Conservation (phyloP, 1,140 invertebrate genomes). For the Calliopsis andreniformis region DNA sequence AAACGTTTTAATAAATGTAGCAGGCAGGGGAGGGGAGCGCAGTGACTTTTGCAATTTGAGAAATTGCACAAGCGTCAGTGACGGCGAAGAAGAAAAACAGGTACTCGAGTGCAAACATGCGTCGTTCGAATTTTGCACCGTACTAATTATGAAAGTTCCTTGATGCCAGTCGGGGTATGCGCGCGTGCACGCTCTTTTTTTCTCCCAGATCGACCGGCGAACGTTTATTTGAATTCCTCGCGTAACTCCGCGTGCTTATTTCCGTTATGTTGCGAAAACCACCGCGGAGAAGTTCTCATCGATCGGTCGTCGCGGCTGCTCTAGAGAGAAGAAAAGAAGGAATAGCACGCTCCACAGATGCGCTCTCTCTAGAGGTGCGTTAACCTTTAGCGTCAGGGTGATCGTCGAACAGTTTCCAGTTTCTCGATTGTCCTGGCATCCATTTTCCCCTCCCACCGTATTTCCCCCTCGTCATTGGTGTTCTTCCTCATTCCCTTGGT, state of each 20-base stretch:
- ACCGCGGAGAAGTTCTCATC: constrained; percentile 18
- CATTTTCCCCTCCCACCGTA: background rate
- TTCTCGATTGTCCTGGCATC: constrained; percentile 35
- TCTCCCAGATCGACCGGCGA: constrained; percentile 9
- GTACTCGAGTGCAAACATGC: too few species aligned
- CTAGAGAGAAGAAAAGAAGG: background rate
- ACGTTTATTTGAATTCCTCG: constrained; percentile 41
- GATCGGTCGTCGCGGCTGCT: background rate
- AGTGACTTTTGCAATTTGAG: constrained; percentile 33
- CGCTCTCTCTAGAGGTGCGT: background rate
- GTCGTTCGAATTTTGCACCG: background rate
- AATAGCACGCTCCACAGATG: background rate
- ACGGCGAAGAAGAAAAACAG: background rate
- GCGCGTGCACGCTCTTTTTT: background rate
- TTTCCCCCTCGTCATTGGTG: constrained; percentile 36
- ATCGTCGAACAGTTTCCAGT: constrained; percentile 27
- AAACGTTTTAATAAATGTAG: constrained; percentile 41
- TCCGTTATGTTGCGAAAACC: constrained; percentile 10
- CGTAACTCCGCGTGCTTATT: constrained; percentile 5
- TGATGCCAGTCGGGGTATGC: background rate
- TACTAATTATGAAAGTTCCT: constrained; percentile 29
- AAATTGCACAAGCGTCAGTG: constrained; percentile 12
- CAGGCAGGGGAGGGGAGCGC: background rate
- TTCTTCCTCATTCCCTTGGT: constrained; percentile 1
- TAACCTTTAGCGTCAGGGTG: constrained; percentile 22